Percentiles rank a stretch among this genome's conserved stretches.
These are phyloP conservation scores for Eleginops maclovinus DNA, from an alignment of 2,113 vertebrate species.

Conservation along the genomic window DNA sequence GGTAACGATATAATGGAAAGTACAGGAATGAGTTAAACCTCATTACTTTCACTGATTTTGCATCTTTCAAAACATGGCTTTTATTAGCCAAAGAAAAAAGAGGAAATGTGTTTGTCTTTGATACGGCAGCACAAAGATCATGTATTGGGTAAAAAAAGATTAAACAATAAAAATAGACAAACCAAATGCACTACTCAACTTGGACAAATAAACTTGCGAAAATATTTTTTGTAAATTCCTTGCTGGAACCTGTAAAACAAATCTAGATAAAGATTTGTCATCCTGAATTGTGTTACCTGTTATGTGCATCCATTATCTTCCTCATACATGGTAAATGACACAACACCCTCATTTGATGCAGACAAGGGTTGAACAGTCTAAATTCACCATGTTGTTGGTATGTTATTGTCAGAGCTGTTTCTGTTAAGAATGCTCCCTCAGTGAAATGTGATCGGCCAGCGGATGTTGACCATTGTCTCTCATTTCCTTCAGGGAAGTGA, in stretches of 20 bases:
- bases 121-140: neutral
- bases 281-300: too few relatives aligned
- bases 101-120: neutral
- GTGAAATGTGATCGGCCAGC: slow-evolving; percentile 5
- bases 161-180: neutral
- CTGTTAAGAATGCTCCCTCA: slow-evolving; percentile 26
- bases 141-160: too few relatives aligned
- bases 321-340: too few relatives aligned
- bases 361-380: too few relatives aligned
- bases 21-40: neutral
- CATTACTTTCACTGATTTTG: neutral
- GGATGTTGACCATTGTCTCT: slow-evolving; percentile 63
- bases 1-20: neutral
- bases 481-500: slow-evolving; percentile 66
- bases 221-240: too few relatives aligned
- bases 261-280: too few relatives aligned
- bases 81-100: neutral
- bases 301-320: too few relatives aligned
- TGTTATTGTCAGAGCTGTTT: neutral
- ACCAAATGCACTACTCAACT: neutral
- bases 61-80: neutral
- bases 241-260: too few relatives aligned
- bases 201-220: neutral
- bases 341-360: too few relatives aligned
- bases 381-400: neutral